Conservation (phyloP, 2,797 vertebrate genomes). For the Amblyraja radiata region DNA sequence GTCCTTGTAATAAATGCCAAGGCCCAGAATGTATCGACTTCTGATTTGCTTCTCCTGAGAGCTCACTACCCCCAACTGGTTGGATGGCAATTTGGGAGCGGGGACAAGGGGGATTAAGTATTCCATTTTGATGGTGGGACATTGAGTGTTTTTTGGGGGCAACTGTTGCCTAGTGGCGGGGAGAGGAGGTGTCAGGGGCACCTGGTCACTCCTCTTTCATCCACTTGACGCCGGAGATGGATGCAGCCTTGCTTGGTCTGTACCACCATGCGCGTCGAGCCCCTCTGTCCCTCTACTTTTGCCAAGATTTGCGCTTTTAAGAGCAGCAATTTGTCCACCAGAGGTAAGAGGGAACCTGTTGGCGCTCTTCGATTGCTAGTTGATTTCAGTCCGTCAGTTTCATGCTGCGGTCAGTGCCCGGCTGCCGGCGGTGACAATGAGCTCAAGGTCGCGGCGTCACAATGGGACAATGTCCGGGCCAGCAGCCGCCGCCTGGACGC, state of each 20-base stretch:
- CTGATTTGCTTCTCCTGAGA: not conserved
- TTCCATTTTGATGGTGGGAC: not conserved
- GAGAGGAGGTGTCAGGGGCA: not conserved
- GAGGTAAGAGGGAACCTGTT: not conserved
- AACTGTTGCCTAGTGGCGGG: not conserved
- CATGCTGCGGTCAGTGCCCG: not conserved
- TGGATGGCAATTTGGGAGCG: not conserved
- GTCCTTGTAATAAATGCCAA: not conserved
- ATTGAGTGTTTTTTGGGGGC: not conserved
- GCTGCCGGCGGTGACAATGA: not conserved
- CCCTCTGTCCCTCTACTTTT: not conserved
- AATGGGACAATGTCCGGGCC: conserved; percentile 15
- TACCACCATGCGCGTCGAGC: too few species aligned
- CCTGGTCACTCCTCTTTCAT: not conserved
- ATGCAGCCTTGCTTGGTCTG: not conserved
- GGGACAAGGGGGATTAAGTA: not conserved
- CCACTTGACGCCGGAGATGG: not conserved
- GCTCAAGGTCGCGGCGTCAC: not conserved
- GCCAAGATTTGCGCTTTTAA: not conserved
- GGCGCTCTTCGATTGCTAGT: not conserved
- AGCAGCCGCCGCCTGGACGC: not conserved
- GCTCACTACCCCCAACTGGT: not conserved
- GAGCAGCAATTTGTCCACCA: not conserved
- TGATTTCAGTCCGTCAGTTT: not conserved
- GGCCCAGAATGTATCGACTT: not conserved